Base-by-base conservation (phyloP, 2,888 invertebrate species). In the Orgyia antiqua region DNA sequence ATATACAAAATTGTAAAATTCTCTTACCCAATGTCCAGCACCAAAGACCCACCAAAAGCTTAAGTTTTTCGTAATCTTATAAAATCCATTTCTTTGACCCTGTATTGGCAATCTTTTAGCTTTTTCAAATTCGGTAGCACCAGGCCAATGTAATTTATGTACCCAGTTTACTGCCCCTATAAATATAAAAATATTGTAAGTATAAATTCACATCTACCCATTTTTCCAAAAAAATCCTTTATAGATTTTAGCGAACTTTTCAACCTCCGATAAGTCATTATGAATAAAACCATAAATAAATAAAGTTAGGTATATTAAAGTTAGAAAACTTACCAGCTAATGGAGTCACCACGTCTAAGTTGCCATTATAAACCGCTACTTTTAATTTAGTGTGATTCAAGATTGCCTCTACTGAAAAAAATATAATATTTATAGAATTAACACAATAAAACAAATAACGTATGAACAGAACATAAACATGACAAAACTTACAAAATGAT, bases 161-260 rank as follows among this genome's bases (percentile, higher is more conserved):
- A 77, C 76, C 84, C 83, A 84, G 42, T 78, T 83, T 2, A 74
- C 59, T 21, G 84, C 80, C 21, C 80, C 84, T 83, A 25, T 10
- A 44, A 46, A 12, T 17, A n/a, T n/a, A n/a, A n/a, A n/a, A n/a
- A n/a, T n/a, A n/a, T n/a, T n/a, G n/a, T n/a, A n/a, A n/a, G n/a
- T n/a, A n/a, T n/a, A n/a, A n/a, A n/a, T n/a, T n/a, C n/a, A n/a
- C n/a, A n/a, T n/a, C n/a, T n/a, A n/a, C n/a, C n/a, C n/a, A n/a
- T n/a, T n/a, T n/a, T n/a, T n/a, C n/a, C n/a, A n/a, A n/a, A n/a
- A n/a, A n/a, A n/a, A n/a, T n/a, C n/a, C n/a, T n/a, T n/a, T n/a
- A n/a, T n/a, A n/a, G n/a, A n/a, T n/a, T n/a, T n/a, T n/a, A n/a
- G n/a, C n/a, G n/a, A n/a, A n/a, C n/a, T n/a, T n/a, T n/a, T n/a